These are phyloP conservation scores for Acrobasis consociella DNA, from an alignment of 2,888 invertebrate species.

Conservation along the genomic window DNA sequence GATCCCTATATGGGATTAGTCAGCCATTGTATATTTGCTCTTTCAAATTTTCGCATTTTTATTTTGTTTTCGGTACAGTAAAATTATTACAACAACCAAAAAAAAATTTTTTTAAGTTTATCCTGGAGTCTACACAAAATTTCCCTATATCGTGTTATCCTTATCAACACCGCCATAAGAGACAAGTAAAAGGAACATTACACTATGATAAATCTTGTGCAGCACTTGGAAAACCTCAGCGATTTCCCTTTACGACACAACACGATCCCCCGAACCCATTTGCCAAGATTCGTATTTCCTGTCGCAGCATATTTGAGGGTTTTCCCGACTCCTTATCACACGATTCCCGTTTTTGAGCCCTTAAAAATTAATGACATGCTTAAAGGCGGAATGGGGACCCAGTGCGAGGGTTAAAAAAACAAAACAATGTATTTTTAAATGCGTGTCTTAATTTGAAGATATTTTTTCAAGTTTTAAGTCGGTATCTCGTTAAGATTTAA, in stretches of 20 bases:
- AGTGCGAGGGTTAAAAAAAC: background rate
- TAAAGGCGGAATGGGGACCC: background rate
- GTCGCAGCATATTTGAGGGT: constrained; percentile 3
- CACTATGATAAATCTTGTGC: background rate
- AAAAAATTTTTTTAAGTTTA: background rate
- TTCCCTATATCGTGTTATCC: background rate
- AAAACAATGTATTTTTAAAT: too few relatives aligned
- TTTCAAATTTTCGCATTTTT: too few relatives aligned
- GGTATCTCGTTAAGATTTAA: too few relatives aligned
- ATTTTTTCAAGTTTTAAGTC: too few relatives aligned
- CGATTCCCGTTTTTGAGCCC: constrained; percentile 10
- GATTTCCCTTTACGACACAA: constrained; percentile 11
- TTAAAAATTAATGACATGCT: constrained; percentile 15
- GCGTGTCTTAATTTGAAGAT: too few relatives aligned
- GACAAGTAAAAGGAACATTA: constrained; percentile 2
- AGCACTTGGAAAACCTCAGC: constrained; percentile 5
- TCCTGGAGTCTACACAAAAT: background rate
- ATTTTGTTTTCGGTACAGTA: too few relatives aligned
- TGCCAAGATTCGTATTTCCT: constrained; percentile 18
- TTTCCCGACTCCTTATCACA: constrained; percentile 13
- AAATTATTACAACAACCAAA: too few relatives aligned
- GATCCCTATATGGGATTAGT: too few relatives aligned
- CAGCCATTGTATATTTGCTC: too few relatives aligned
- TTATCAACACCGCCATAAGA: background rate
- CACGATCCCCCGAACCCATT: constrained; percentile 19